Evolutionary conservation across 2,113 vertebrate genomes (phyloP), one percentile per base, ranked within the genome.

Genomic region (Spizaetus ornatus): DNA sequence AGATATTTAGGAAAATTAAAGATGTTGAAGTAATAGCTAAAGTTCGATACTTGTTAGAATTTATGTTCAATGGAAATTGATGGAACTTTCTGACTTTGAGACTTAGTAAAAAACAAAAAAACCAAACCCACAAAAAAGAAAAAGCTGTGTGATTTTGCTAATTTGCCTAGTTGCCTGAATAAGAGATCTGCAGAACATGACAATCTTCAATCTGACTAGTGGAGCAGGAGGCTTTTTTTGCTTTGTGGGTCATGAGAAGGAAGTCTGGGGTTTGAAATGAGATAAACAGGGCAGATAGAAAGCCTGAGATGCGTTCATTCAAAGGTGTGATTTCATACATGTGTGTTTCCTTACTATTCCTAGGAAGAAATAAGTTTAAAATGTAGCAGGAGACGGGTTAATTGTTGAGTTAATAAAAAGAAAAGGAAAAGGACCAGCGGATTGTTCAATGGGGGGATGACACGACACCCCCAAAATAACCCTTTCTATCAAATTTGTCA

Each of bases 221-320:
- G 56, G 95, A 98, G 98, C 97, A 98, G 97, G 98, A 98, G 98
- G 97, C 82, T 98, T 98, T 98, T 98, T 98, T 98, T 98, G 98
- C 98, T 98, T 97, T 98, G 95, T 97, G 98, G 96, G 97, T 98
- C 97, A 73, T 95, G 89, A 94, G 96, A 97, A 73, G 25, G 92
- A 95, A 95, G 61, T 94, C 90, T 94, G 93, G 91, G 66, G 93
- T 98, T 98, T 97, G 95, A 96, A 96, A 56, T 52, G 40, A 90
- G 81, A 81, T 82, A 45, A 96, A 43, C 76, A 63, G 29, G 21
- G n/a, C 67, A 78, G 80, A 55, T 29, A 32, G 59, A 50, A 88
- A 61, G 42, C 11, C 77, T 82, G 80, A 89, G 52, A 42, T 66
- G 20, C 18, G 2, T 78, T 86, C 10, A 45, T 71, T 80, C 65